These are phyloP conservation scores for Tenthredo mesomela DNA, from an alignment of 2,888 invertebrate species.

Conservation along the genomic window DNA sequence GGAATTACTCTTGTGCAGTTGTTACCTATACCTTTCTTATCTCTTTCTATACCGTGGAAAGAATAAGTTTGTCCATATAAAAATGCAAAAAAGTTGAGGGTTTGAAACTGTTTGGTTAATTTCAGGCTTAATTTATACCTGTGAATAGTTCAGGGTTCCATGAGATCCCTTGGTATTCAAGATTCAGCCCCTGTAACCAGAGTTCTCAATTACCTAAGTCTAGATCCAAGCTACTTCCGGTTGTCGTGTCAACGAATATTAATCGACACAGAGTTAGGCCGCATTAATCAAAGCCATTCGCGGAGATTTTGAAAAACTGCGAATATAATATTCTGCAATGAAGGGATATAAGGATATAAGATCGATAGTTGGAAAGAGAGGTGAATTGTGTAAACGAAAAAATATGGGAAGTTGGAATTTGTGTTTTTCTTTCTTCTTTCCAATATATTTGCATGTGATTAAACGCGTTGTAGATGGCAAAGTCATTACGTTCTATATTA, in stretches of 20 bases:
- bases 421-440: background rate
- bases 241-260: constrained; percentile 2
- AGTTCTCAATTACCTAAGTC: background rate
- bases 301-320: background rate
- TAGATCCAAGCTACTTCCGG: background rate
- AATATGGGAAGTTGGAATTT: no score
- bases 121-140: background rate
- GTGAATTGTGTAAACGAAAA: no score
- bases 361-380: no score
- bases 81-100: no score
- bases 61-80: background rate
- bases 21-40: background rate
- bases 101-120: background rate
- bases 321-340: background rate
- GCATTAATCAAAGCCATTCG: background rate
- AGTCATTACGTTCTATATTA: background rate
- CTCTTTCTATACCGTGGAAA: background rate
- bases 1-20: background rate
- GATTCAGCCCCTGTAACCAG: background rate
- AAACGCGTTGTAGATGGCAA: background rate
- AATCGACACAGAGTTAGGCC: background rate
- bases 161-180: background rate
- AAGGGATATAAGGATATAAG: background rate
- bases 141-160: background rate
- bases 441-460: background rate